Evolutionary conservation across 2,113 vertebrate species (phyloP).

Genomic region (Stercorarius parasiticus): DNA sequence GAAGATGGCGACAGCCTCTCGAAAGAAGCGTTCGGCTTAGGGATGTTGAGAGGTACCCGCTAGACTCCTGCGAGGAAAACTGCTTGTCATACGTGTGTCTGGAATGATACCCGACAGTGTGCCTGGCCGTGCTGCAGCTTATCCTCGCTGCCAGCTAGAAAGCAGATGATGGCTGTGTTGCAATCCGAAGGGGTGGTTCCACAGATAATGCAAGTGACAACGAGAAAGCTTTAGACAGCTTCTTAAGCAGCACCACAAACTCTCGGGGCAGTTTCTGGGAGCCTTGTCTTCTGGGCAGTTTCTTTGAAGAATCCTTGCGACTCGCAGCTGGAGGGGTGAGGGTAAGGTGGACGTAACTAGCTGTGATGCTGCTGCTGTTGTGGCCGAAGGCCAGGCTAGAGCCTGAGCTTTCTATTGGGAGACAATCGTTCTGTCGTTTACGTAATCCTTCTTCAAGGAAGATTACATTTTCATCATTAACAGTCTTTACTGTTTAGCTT

Average conservation of each 20-base stretch:
- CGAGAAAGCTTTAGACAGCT: background rate
- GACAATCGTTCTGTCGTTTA: accelerated
- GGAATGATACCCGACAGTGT: background rate
- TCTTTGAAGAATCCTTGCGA: too few relatives aligned
- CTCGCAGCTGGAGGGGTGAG: background rate
- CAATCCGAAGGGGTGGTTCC: background rate
- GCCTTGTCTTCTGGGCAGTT: too few relatives aligned
- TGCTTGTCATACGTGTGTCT: background rate
- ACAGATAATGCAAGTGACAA: background rate
- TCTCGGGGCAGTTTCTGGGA: background rate
- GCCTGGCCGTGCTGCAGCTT: background rate
- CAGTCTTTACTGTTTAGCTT: background rate
- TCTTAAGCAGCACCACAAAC: background rate
- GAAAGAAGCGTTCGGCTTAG: background rate
- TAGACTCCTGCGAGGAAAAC: background rate
- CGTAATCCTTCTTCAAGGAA: background rate
- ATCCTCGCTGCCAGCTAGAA: background rate
- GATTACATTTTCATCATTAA: background rate
- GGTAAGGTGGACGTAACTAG: background rate
- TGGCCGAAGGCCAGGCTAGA: background rate
- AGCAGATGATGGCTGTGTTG: too few relatives aligned
- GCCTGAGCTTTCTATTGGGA: background rate
- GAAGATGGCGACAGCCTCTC: background rate
- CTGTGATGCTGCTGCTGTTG: background rate
- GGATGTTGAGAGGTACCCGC: background rate